A percentile compares a stretch with the other conserved stretches of the same genome.
These are phyloP conservation scores for Drosophila colorata DNA, from an alignment of 2,888 invertebrate genomes.

Conservation along the genomic window DNA sequence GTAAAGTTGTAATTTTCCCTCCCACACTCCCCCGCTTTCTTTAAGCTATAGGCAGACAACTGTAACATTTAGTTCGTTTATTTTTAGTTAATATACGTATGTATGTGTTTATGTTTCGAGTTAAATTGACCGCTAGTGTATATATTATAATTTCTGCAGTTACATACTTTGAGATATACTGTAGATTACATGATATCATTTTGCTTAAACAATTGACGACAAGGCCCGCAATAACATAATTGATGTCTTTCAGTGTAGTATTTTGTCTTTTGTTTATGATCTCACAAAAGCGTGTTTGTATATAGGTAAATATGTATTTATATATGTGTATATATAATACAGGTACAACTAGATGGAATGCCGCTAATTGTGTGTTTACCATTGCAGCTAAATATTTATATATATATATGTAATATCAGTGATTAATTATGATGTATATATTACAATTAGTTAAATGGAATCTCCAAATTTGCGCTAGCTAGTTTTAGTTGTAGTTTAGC, in stretches of 20 bases:
- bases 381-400: slow-evolving; percentile 18
- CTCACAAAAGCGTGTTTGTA: slow-evolving; percentile 21
- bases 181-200: slow-evolving; percentile 37
- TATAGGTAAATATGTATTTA: slow-evolving; percentile 10
- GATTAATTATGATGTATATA: slow-evolving; percentile 25
- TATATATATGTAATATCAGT: slow-evolving; percentile 10
- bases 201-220: slow-evolving; percentile 52
- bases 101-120: slow-evolving; percentile 32
- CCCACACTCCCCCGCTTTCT: not conserved
- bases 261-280: slow-evolving; percentile 8
- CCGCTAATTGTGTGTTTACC: slow-evolving; percentile 14
- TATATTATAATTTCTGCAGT: slow-evolving; percentile 32
- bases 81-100: slow-evolving; percentile 63
- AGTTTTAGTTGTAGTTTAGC: slow-evolving; percentile 26
- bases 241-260: slow-evolving; percentile 23
- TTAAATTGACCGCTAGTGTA: slow-evolving; percentile 57
- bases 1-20: not conserved
- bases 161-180: slow-evolving; percentile 57
- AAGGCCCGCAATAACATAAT: slow-evolving; percentile 47
- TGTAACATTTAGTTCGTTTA: slow-evolving; percentile 68
- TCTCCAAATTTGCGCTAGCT: slow-evolving; percentile 47
- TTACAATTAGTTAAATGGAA: slow-evolving; percentile 48
- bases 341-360: slow-evolving; percentile 60
- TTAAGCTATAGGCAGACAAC: not conserved
- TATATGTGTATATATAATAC: slow-evolving; percentile 47